A percentile compares a stretch with the other conserved stretches of the same genome.
Evolutionary conservation across 35 echinoderm and acorn worm genomes (phyloP).

Genomic region (Ophiothrix spiculata): DNA sequence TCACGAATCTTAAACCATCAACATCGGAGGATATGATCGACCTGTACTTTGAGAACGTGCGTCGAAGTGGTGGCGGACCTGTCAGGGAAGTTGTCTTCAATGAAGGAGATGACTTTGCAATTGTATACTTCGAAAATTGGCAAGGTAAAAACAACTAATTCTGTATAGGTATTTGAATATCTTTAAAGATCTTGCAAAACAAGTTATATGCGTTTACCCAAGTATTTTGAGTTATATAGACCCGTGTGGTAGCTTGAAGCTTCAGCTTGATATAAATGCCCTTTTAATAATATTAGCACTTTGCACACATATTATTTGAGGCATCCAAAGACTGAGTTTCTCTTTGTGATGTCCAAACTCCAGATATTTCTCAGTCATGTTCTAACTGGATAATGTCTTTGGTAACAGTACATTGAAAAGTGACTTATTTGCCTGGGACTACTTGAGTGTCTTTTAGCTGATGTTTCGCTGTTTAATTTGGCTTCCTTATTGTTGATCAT

Average conservation of each 20-base stretch:
- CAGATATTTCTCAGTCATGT: no score
- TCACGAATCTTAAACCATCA: not conserved
- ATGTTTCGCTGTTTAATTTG: not conserved
- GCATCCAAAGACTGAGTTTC: not conserved
- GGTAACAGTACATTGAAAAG: no score
- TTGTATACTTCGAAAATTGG: conserved; percentile 36
- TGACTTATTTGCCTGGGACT: no score
- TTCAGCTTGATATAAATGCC: not conserved
- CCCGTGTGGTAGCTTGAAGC: not conserved
- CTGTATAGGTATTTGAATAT: not conserved
- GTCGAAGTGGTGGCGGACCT: conserved; percentile 30
- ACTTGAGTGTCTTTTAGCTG: no score
- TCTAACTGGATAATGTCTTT: no score
- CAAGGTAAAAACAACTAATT: no score
- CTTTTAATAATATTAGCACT: not conserved
- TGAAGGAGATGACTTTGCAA: not conserved
- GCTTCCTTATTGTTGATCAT: not conserved
- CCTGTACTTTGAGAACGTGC: conserved; percentile 46
- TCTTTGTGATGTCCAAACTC: no score
- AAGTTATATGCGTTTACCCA: not conserved
- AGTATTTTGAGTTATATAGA: not conserved
- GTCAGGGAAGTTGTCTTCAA: conserved; percentile 13
- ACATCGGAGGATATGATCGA: conserved; percentile 10
- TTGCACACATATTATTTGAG: not conserved
- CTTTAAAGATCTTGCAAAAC: no score